Conservation (phyloP, 2,888 invertebrate species). For the Parnassius glacialis region DNA sequence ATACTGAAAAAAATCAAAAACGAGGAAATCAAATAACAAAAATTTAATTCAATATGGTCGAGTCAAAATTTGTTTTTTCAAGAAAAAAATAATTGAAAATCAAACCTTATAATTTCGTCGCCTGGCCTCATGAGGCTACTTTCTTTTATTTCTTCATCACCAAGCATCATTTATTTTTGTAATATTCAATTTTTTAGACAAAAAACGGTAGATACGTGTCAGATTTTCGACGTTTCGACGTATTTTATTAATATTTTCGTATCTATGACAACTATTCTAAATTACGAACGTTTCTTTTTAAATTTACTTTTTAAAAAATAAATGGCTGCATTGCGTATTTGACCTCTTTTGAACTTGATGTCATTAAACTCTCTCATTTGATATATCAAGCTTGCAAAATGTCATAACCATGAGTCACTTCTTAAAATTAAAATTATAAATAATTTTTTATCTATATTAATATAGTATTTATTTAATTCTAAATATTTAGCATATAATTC, state of each 20-base stretch:
- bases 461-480: no score
- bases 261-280: conserved; percentile 57
- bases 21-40: conserved; percentile 28
- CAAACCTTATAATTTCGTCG: conserved; percentile 74
- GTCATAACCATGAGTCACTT: no score
- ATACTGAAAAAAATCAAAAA: conserved; percentile 56
- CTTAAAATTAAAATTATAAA: no score
- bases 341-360: conserved; percentile 53
- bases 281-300: conserved; percentile 45
- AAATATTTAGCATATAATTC: no score
- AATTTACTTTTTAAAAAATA: conserved; percentile 20
- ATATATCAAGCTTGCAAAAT: background rate
- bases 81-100: conserved; percentile 45
- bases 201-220: conserved; percentile 58
- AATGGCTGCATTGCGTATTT: conserved; percentile 32
- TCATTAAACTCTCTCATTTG: conserved; percentile 31
- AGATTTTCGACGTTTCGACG: conserved; percentile 57
- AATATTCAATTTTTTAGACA: conserved; percentile 73
- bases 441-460: no score
- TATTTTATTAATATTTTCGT: conserved; percentile 54
- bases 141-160: conserved; percentile 76
- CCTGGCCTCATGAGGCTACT: conserved; percentile 64
- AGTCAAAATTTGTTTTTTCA: conserved; percentile 40
- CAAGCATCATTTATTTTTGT: conserved; percentile 75
- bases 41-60: conserved; percentile 49